Evolutionary conservation across 2,888 invertebrate species (phyloP).

Genomic region (Drosophila mayaguana): DNA sequence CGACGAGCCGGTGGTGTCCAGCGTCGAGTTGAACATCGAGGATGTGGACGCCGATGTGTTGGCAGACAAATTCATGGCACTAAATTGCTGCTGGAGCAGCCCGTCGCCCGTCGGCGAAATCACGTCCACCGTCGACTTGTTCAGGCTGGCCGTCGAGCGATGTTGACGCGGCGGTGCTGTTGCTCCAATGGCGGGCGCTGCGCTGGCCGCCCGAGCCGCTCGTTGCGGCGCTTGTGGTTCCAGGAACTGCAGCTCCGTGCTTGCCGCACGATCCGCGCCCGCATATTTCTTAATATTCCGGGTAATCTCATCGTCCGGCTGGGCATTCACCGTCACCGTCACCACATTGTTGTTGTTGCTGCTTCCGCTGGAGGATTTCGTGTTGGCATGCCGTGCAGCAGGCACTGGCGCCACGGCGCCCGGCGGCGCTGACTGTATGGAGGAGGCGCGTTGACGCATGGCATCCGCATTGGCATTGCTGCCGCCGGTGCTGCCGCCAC

Average conservation of each 20-base stretch:
- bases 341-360: conserved; percentile 54
- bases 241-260: conserved; percentile 75
- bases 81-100: conserved; percentile 78
- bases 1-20: conserved; percentile 80
- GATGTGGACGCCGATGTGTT: conserved; percentile 72
- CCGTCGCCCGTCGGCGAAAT: conserved; percentile 61
- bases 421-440: conserved; percentile 89
- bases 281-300: conserved; percentile 73
- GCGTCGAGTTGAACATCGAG: conserved; percentile 84
- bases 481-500: conserved; percentile 56
- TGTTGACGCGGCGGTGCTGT: conserved; percentile 80
- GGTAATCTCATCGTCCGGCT: conserved; percentile 62
- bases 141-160: conserved; percentile 70
- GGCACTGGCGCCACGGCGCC: conserved; percentile 85
- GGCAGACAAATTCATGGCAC: conserved; percentile 82
- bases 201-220: conserved; percentile 75
- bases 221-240: conserved; percentile 78
- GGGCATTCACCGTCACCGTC: conserved; percentile 56
- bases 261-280: conserved; percentile 76
- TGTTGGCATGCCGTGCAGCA: conserved; percentile 51
- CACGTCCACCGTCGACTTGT: conserved; percentile 75
- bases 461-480: conserved; percentile 56
- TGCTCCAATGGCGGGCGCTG: conserved; percentile 77
- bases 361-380: neutral
- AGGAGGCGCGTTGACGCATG: conserved; percentile 87